Evolutionary conservation across 1,140 invertebrate genomes (phyloP), one percentile per base, ranked within the genome.

Genomic region (Adoxophyes honmai): DNA sequence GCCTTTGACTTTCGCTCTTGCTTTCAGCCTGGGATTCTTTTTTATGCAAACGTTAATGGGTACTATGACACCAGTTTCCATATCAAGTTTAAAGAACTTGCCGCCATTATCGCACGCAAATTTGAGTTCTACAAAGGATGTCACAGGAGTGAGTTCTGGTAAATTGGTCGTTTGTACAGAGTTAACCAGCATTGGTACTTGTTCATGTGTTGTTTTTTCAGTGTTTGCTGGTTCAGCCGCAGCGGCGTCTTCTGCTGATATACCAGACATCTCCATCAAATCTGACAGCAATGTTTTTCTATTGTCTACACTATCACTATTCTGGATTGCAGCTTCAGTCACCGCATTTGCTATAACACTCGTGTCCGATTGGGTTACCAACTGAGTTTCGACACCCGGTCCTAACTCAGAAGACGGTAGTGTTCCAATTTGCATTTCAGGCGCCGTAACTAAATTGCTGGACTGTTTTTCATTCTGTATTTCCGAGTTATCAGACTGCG

Each of bases 181-280:
- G 13, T 10, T 54, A 9, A n/a, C 11, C 11, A 9, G 1, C 1
- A 4, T 1, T 18, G 9, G 14, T 21, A 55, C 18, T 37, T 35
- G 15, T 16, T 18, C 56, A 18, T 11, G 4, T 35, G 36, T 33
- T 11, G 13, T 1, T 10, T 28, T 6, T 42, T 37, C 38, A 11
- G 59, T 6, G 4, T 28, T 15, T 33, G 62, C 28, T 35, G 58
- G 52, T 10, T 34, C 33, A 60, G 67, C 48, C 14, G 48, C 13
- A 16, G 35, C 38, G 3, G 66, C 55, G 37, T 88, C 83, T 55
- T 82, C 78, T 18, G 69, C 58, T 4, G 71, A 81, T 61, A 88
- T 88, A 2, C 86, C 86, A 13, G 83, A 86, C 79, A 88, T 81
- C 70, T 81, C 78, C 86, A 88, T 88, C 55, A 88, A 71, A 67